Conservation (phyloP, 2,797 vertebrate genomes). For the Amniataba percoides region DNA sequence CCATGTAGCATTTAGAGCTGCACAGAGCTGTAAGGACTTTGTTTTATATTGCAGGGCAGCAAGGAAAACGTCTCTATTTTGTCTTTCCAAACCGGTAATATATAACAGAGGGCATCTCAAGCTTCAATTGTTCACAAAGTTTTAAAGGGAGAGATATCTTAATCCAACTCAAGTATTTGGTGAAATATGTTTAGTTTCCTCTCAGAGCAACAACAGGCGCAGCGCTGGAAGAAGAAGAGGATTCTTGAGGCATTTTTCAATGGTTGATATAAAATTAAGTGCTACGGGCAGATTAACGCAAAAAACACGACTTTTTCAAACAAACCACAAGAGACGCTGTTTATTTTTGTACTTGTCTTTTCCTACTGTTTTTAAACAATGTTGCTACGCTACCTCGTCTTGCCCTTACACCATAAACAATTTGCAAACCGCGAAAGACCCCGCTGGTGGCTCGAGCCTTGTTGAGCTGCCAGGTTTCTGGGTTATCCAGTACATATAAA, state of each 20-base stretch:
- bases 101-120: slow-evolving; percentile 5
- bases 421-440: slow-evolving; percentile 55
- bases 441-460: slow-evolving; percentile 43
- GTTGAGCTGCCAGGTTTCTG: slow-evolving; percentile 57
- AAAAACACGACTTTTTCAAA: slow-evolving; percentile 57
- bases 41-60: slow-evolving; percentile 43
- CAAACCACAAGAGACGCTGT: slow-evolving; percentile 61
- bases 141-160: slow-evolving; percentile 12
- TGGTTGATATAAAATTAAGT: slow-evolving; percentile 62
- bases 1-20: slow-evolving; percentile 55
- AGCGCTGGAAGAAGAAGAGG: slow-evolving; percentile 24
- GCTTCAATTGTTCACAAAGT: slow-evolving; percentile 19
- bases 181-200: slow-evolving; percentile 8
- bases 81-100: neutral
- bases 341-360: slow-evolving; percentile 67
- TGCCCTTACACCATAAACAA: slow-evolving; percentile 72
- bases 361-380: slow-evolving; percentile 66
- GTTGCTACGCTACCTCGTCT: slow-evolving; percentile 71
- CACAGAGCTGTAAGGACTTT: slow-evolving; percentile 56
- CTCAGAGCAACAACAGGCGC: slow-evolving; percentile 26
- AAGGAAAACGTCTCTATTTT: slow-evolving; percentile 16
- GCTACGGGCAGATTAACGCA: slow-evolving; percentile 70
- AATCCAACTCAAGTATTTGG: slow-evolving; percentile 20
- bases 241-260: slow-evolving; percentile 53
- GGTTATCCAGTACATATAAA: slow-evolving; percentile 38